Evolutionary conservation across 2,113 vertebrate species (phyloP).

Genomic region (Semicossyphus pulcher): DNA sequence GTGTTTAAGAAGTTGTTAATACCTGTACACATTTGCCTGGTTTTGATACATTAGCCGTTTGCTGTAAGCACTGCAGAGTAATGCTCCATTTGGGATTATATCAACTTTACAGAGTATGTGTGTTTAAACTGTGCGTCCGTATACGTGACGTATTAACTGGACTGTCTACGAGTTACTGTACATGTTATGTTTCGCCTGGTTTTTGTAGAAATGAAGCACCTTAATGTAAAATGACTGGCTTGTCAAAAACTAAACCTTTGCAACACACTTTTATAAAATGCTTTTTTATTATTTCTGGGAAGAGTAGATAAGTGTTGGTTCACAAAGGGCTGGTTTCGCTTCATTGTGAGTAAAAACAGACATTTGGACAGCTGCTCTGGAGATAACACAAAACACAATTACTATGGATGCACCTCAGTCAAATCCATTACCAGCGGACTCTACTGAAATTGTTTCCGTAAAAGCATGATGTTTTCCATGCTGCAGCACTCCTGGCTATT

Average conservation of each 20-base stretch:
- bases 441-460: constrained; percentile 52
- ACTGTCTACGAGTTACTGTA: constrained; percentile 70
- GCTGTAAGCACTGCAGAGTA: constrained; percentile 74
- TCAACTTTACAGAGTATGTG: constrained; percentile 72
- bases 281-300: constrained; percentile 75
- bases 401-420: constrained; percentile 75
- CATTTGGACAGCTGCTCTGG: constrained; percentile 78
- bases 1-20: constrained; percentile 70
- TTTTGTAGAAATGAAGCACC: constrained; percentile 82
- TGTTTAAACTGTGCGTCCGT: constrained; percentile 59
- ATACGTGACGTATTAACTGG: constrained; percentile 25
- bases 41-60: constrained; percentile 73
- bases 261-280: constrained; percentile 78
- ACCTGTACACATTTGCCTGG: constrained; percentile 75
- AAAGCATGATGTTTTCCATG: constrained; percentile 53
- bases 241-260: constrained; percentile 76
- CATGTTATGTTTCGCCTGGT: constrained; percentile 74
- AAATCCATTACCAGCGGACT: constrained; percentile 65
- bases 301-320: constrained; percentile 78
- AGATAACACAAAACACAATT: constrained; percentile 77
- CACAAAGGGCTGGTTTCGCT: constrained; percentile 83
- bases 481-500: constrained; percentile 45
- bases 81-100: constrained; percentile 65
- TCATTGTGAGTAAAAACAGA: constrained; percentile 79
- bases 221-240: constrained; percentile 81